phyloP scores from a whole-genome alignment of 2,888 invertebrate species.

The Kryphioiulus occultus region DNA sequence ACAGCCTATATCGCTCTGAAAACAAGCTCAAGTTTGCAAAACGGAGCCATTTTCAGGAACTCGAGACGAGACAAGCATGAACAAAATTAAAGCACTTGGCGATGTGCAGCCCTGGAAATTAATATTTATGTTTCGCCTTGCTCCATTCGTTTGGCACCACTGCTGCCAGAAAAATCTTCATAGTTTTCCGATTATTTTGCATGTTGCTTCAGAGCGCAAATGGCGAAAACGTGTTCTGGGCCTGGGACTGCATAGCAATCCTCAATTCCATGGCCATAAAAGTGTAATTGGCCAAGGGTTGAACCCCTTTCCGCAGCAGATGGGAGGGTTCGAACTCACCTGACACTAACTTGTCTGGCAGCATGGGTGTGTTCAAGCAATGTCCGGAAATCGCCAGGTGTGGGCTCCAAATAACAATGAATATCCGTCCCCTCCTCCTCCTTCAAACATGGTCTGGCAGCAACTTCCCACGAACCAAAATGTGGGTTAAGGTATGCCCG shows the following conservation, averaged over 20 bases:
- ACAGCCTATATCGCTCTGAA: neutral
- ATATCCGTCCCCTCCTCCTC: neutral
- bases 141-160: neutral
- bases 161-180: neutral
- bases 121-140: neutral
- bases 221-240: neutral
- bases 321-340: neutral
- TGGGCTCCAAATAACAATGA: neutral
- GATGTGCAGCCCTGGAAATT: neutral
- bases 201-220: neutral
- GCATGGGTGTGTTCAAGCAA: neutral
- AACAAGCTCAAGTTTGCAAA: neutral
- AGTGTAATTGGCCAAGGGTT: constrained; percentile 1
- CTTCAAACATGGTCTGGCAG: neutral
- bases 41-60: neutral
- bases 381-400: constrained; percentile 20
- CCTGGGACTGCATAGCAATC: neutral
- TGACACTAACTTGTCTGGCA: neutral
- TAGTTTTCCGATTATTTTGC: neutral
- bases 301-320: neutral
- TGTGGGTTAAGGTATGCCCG: neutral
- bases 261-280: neutral
- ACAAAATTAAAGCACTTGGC: neutral
- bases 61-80: neutral
- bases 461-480: neutral